Base-by-base conservation (phyloP, 1,140 invertebrate species). In the Drosophila nigrodunni region DNA sequence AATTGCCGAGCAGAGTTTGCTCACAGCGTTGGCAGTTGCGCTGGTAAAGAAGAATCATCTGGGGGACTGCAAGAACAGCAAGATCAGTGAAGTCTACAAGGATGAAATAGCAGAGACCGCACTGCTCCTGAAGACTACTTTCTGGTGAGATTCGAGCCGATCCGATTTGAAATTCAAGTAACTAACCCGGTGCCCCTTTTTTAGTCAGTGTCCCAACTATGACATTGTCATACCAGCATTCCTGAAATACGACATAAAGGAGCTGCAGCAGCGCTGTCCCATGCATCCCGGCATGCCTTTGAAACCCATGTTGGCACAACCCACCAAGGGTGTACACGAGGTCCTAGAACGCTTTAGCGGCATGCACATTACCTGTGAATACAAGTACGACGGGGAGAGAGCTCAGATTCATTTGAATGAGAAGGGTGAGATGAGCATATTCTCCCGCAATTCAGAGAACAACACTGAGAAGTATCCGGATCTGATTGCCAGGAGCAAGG, bases 381-480 rank as follows among this genome's bases (percentile, higher is more conserved):
- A 96, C 95, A 99, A 99, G 93, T 99, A 99, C 93, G 99, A 99
- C 93, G 99, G 99, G 4, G 99, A 99, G 94, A 94, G 99, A 90
- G 99, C 98, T 4, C 99, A 99, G 95, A 97, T 98, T 78, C 97
- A 98, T 88, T 92, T 96, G 1, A 81, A 93, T 30, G 94, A 96
- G 47, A 93, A 95, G 77, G 95, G 96, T 0, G 93, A 94, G 11
- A 94, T 98, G 1, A 95, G 91, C 52, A 97, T 99, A 69, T 99
- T 97, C 93, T 99, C 98, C 91, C 93, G 99, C 61, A 99, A 99
- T 94, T 98, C 99, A 92, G 99, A 99, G 94, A 95, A 99, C 92
- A 99, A 99, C 92, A 99, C 99, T 0, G 94, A 94, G 25, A 99
- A 99, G 91, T 99, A 99, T 95, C 99, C 99, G 8, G 99, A 99